Base-by-base conservation (phyloP, 2,797 vertebrate species). In the Pogoniulus pusillus region DNA sequence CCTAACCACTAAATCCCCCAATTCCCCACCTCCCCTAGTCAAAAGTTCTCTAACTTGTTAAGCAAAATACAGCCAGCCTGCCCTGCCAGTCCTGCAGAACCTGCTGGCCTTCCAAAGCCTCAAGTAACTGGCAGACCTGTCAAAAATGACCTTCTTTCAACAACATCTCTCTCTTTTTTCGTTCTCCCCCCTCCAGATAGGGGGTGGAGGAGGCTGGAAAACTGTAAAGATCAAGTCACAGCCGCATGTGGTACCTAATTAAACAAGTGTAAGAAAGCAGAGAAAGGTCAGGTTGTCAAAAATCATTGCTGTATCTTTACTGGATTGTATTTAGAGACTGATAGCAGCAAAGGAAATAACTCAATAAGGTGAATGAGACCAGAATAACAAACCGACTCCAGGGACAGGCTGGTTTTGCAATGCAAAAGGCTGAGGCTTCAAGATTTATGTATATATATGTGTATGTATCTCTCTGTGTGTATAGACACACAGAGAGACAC, bases 211-310 rank as follows among this genome's bases (percentile, higher is more conserved):
- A 93, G 65, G 80, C 12, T 93, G 85, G 92, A 96, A 97, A 96
- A 96, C 86, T 95, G 95, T 94, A 97, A 97, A 96, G 96, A 97
- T 97, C 96, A 97, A 97, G 97, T 92, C 96, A 96, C 91, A 85
- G 93, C 85, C 94, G 93, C 93, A 92, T 95, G 82, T 94, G 96
- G 91, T 96, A 96, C 96, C 97, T 98, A 98, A 98, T 98, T 98
- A 98, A 98, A 97, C 97, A 97, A 97, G 96, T 97, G 97, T 97
- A 97, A 95, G 95, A 95, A 97, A 97, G 95, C 96, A 70, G 72
- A 85, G 96, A 98, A 98, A 97, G 97, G 97, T 97, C 97, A 97
- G 94, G 85, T 96, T 98, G 97, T 97, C 97, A 98, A 97, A 98
- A 98, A 97, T 97, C 97, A 97, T 96, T 96, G 96, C 97, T 97